Evolutionary conservation across 2,888 invertebrate species (phyloP).

Genomic region (Drosophila nigricruria): DNA sequence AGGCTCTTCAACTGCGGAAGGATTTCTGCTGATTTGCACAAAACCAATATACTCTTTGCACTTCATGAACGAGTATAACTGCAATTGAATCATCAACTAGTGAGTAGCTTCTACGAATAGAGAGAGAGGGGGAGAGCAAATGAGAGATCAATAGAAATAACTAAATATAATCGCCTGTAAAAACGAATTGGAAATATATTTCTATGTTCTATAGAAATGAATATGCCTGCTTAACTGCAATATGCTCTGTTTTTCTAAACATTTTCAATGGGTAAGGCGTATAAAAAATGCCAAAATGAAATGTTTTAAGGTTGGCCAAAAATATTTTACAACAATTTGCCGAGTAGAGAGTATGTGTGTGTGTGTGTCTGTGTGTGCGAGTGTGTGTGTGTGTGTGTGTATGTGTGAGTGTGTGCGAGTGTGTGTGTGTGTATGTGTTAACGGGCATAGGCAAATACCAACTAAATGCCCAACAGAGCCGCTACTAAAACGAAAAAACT

Average conservation of each 20-base stretch:
- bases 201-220: neutral
- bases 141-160: no score
- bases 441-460: conserved; percentile 18
- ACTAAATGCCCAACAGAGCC: conserved; percentile 38
- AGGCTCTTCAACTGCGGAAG: neutral
- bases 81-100: neutral
- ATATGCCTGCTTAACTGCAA: neutral
- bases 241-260: neutral
- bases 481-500: neutral
- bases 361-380: conserved; percentile 20
- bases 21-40: neutral
- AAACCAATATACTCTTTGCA: neutral
- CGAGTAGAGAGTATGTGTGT: conserved; percentile 13
- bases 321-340: conserved; percentile 69
- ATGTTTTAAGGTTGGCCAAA: conserved; percentile 77
- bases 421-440: conserved; percentile 17
- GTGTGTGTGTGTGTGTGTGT: conserved; percentile 17
- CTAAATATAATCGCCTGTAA: no score
- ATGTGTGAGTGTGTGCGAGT: conserved; percentile 20
- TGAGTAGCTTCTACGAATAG: no score
- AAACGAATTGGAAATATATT: neutral
- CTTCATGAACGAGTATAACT: neutral
- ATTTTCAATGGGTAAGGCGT: neutral
- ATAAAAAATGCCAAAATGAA: conserved; percentile 59
- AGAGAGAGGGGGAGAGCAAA: neutral